Base-by-base conservation (phyloP, 2,888 invertebrate genomes). In the Caenorhabditis virilis region DNA sequence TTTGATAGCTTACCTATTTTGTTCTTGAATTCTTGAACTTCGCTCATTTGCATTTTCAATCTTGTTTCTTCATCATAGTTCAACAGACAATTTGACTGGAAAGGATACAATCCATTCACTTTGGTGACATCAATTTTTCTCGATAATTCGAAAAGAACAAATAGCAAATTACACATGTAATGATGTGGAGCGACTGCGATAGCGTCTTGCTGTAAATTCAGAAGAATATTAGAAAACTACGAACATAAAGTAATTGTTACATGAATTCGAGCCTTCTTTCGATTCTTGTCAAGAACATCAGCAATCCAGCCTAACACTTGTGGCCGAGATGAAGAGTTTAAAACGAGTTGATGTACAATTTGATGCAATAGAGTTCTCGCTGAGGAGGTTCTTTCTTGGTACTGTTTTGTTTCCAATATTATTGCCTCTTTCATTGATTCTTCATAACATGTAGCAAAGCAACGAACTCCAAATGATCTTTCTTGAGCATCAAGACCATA, bases 401-500 rank as follows among this genome's bases (percentile, higher is more conserved):
- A 62, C 35, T 50, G 45, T 27, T 47, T 62, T 33, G 52, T 52
- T 20, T 58, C 58, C 11, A 57, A 23, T 15, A 33, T 42, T 6
- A 51, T 33, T 2, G 46, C 7, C 26, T 52, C 67, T 25, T 46
- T 46, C n/a, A 30, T 26, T 13, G 33, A 38, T 11, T 56, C 59
- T 7, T 59, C 43, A 49, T 65, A 50, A 5, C 38, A 30, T 3
- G 26, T 41, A 13, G 41, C 23, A 16, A 65, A 59, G 0, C 46
- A 43, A 18, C 52, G 26, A 2, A 23, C 48, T 16, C 51, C 51
- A 7, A 52, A 52, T 20, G 92, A 91, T 84, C 67, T 54, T 15
- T 95, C 95, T 83, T 95, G 95, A 35, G 91, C 92, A 84, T 95
- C 93, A 1, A 94, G 88, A 0, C 95, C 94, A 0, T 95, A 89